Evolutionary conservation across 2,113 vertebrate species (phyloP).

Genomic region (Neomonachus schauinslandi): DNA sequence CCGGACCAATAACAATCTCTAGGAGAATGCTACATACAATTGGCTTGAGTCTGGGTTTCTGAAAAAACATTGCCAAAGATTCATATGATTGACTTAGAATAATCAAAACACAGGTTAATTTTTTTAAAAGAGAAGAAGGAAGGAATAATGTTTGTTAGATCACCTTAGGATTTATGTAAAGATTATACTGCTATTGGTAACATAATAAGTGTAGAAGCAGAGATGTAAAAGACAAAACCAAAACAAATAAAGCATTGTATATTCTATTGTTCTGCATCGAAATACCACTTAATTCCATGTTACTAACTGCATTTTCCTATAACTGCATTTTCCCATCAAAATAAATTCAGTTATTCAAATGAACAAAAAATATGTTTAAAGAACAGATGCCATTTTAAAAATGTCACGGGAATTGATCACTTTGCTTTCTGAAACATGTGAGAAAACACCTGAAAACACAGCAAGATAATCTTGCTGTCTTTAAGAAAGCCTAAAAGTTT

Average conservation of each 20-base stretch:
- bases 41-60: neutral
- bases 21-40: neutral
- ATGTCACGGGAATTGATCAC: neutral
- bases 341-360: neutral
- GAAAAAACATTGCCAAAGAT: neutral
- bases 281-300: neutral
- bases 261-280: neutral
- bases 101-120: neutral
- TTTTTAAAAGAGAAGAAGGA: neutral
- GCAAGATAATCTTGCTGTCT: neutral
- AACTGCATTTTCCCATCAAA: neutral
- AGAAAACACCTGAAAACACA: neutral
- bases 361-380: slow-evolving; percentile 1
- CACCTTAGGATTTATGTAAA: neutral
- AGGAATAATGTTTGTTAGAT: neutral
- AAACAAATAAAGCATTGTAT: neutral
- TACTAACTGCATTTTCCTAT: neutral
- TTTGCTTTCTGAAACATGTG: neutral
- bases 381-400: slow-evolving; percentile 29
- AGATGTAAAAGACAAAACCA: neutral
- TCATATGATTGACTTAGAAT: neutral
- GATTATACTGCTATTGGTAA: neutral
- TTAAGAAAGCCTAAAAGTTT: neutral
- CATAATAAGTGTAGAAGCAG: neutral
- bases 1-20: neutral